Percentiles rank a stretch among this genome's conserved stretches.
Conservation (phyloP, 2,888 invertebrate genomes). For the Cataglyphis livida region DNA sequence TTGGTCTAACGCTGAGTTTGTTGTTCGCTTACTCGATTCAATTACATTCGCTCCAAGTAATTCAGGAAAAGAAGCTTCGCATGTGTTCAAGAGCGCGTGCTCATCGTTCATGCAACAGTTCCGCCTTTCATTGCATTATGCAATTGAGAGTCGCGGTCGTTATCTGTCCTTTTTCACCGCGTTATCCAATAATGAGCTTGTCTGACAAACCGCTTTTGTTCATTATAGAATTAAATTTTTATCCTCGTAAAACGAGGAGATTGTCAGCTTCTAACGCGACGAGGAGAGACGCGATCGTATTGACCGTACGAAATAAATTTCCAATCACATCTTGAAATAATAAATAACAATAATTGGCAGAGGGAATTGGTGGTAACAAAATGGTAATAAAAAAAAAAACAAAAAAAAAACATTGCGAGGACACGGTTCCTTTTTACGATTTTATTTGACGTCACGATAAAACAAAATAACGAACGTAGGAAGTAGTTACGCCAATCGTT, state of each 20-base stretch:
- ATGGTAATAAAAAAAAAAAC: background rate
- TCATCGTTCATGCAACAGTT: conserved; percentile 27
- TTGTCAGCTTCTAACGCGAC: background rate
- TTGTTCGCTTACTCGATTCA: conserved; percentile 8
- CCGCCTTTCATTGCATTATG: conserved; percentile 46
- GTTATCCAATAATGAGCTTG: conserved; percentile 31
- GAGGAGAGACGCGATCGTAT: background rate
- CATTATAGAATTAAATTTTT: conserved; percentile 12
- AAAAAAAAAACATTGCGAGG: background rate
- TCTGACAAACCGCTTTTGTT: conserved; percentile 39
- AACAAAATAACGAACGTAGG: conserved; percentile 7
- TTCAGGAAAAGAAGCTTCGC: conserved; percentile 24
- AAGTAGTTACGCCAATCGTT: conserved; percentile 33
- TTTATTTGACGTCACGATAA: conserved; percentile 20
- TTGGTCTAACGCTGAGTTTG: conserved; percentile 12
- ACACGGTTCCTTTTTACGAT: background rate
- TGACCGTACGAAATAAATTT: background rate
- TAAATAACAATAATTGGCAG: conserved; percentile 12
- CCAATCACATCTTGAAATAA: background rate
- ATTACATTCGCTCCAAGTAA: conserved; percentile 23
- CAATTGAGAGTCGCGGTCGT: conserved; percentile 29
- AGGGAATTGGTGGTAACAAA: background rate
- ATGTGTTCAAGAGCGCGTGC: conserved; percentile 30
- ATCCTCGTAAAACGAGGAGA: background rate
- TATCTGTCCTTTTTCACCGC: conserved; percentile 33